These are phyloP conservation scores for Podarcis cretensis DNA, from an alignment of 2,113 vertebrate species.

Conservation along the genomic window DNA sequence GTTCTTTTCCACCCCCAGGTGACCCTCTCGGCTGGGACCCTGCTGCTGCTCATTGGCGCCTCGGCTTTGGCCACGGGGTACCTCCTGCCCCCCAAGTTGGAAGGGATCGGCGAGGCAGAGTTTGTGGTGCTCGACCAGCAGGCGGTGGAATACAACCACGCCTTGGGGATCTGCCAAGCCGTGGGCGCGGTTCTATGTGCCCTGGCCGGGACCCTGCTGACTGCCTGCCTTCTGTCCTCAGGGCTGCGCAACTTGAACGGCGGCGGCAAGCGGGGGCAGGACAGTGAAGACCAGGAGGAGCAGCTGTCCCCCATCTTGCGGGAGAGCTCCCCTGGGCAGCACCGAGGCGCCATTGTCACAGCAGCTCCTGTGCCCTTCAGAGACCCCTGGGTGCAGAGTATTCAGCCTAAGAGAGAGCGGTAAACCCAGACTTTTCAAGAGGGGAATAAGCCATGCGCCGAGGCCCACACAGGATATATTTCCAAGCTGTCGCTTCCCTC, in stretches of 20 bases:
- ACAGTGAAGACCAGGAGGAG: slow-evolving; percentile 31
- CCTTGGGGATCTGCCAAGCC: slow-evolving; percentile 59
- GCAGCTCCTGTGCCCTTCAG: slow-evolving; percentile 26
- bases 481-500: background rate
- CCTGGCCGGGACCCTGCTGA: slow-evolving; percentile 32
- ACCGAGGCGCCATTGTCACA: background rate
- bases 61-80: slow-evolving; percentile 61
- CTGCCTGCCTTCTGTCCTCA: slow-evolving; percentile 55
- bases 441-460: too few relatives aligned
- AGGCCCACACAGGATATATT: too few relatives aligned
- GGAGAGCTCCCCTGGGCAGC: background rate
- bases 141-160: slow-evolving; percentile 62
- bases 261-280: background rate
- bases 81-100: slow-evolving; percentile 67
- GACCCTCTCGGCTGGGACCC: slow-evolving; percentile 51
- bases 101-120: slow-evolving; percentile 62
- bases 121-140: slow-evolving; percentile 66
- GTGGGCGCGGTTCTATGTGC: slow-evolving; percentile 55
- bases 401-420: slow-evolving; percentile 60
- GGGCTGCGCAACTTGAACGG: background rate
- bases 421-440: background rate
- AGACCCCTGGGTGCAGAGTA: slow-evolving; percentile 27
- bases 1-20: slow-evolving; percentile 45
- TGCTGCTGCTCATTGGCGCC: slow-evolving; percentile 65
- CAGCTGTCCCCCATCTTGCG: slow-evolving; percentile 45